A percentile compares a stretch with the other conserved stretches of the same genome.
Evolutionary conservation across 1,140 invertebrate species (phyloP).

Genomic region (Adelges cooleyi): DNA sequence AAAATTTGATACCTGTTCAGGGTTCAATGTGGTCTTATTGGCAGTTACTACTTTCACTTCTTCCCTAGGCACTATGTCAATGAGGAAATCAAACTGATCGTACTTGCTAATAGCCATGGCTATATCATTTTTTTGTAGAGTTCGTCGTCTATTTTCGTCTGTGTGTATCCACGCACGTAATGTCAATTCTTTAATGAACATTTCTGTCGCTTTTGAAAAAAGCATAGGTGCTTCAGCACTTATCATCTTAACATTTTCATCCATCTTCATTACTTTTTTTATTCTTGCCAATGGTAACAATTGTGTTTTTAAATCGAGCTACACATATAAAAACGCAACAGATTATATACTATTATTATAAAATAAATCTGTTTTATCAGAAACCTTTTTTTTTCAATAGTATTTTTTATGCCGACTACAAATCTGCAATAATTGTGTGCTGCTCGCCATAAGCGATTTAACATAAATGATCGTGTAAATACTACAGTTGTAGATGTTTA

Average conservation of each 20-base stretch:
- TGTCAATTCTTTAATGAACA: conserved; percentile 93
- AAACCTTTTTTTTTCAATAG: no score
- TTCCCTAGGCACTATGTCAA: conserved; percentile 96
- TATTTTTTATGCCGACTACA: no score
- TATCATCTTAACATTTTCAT: conserved; percentile 99
- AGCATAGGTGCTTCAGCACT: conserved; percentile 93
- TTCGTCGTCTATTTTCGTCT: conserved; percentile 92
- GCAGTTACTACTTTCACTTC: conserved; percentile 64
- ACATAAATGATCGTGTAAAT: no score
- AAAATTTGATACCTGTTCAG: conserved; percentile 49
- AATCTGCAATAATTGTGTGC: no score
- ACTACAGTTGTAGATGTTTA: no score
- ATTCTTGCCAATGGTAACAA: conserved; percentile 89
- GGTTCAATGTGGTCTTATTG: conserved; percentile 45
- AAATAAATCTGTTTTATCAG: no score
- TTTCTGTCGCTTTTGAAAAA: conserved; percentile 96
- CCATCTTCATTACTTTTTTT: conserved; percentile 99
- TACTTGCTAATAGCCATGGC: conserved; percentile 96
- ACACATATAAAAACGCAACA: conserved; percentile 36
- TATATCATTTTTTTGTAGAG: conserved; percentile 92
- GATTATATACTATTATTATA: no score
- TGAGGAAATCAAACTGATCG: conserved; percentile 98
- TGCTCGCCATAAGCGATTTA: no score
- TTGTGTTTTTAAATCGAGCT: conserved; percentile 81
- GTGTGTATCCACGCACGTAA: conserved; percentile 91